Evolutionary conservation across 2,113 vertebrate species (phyloP).

Genomic region (Cathartes aura): DNA sequence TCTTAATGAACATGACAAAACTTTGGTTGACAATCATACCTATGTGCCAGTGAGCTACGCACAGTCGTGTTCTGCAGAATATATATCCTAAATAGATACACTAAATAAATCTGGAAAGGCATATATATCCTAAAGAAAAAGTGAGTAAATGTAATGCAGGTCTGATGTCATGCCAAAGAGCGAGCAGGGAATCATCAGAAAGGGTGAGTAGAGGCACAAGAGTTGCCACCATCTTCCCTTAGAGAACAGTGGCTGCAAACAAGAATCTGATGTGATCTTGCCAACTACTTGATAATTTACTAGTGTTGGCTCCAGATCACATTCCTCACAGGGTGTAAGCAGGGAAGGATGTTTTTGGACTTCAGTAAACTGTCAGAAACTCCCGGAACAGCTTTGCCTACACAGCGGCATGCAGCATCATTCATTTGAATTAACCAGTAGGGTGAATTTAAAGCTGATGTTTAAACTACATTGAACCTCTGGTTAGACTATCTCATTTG

Average conservation of each 20-base stretch:
- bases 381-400: not conserved
- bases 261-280: not conserved
- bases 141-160: not conserved
- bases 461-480: not conserved
- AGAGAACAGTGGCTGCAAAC: not conserved
- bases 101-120: not conserved
- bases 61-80: not conserved
- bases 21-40: not conserved
- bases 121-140: not conserved
- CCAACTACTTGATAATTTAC: not conserved
- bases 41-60: not conserved
- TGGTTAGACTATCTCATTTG: not conserved
- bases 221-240: not conserved
- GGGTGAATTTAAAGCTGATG: not conserved
- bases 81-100: not conserved
- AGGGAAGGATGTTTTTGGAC: not conserved
- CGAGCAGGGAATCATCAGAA: not conserved
- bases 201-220: not conserved
- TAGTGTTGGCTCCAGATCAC: not conserved
- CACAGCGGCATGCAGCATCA: not conserved
- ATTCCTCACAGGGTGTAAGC: not conserved
- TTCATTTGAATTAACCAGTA: not conserved
- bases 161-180: not conserved
- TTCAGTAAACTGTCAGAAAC: not conserved
- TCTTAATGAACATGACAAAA: not conserved